Base-by-base conservation (phyloP, 2,113 vertebrate species). In the Myotis davidii region DNA sequence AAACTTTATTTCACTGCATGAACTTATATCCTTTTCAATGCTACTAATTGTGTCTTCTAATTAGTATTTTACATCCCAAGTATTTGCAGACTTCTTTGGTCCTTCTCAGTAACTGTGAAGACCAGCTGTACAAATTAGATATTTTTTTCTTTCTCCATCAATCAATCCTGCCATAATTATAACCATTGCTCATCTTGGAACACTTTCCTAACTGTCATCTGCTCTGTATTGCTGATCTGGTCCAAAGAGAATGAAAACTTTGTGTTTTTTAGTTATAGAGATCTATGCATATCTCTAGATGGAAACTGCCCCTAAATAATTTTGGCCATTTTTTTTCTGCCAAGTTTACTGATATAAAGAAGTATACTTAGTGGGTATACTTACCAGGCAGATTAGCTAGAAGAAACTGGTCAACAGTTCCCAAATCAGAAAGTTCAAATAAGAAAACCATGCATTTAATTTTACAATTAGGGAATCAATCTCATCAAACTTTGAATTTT, bases 401-500 rank as follows among this genome's bases (percentile, higher is more conserved):
- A 85, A 81, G 8, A 20, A 7, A 56, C 34, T 39, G 32, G 20
- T 85, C 20, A 92, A 56, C 17, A 54, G 29, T 94, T 1, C 18
- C 10, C 48, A 90, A 94, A 59, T 69, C 27, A 97, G 42, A 73
- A 95, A 88, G 32, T 84, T 81, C 20, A 94, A 91, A 86, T 2
- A 65, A 85, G 21, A 85, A 92, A 95, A 54, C 9, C 11, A 45
- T 18, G 13, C 12, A 64, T 10, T 94, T 3, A 50, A 86, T 91
- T 96, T 88, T 84, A 42, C 27, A 86, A 20, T 86, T 84, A 54
- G 52, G 18, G 2, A 2, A 65, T 79, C 42, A 73, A 52, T 82
- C 34, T 86, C 14, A 72, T 69, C 27, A 69, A 56, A 78, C 6
- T 76, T 27, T 85, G 21, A 91, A 13, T 23, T 90, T 61, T 17